Base-by-base conservation (phyloP, 2,113 vertebrate species). In the Laticauda colubrina region DNA sequence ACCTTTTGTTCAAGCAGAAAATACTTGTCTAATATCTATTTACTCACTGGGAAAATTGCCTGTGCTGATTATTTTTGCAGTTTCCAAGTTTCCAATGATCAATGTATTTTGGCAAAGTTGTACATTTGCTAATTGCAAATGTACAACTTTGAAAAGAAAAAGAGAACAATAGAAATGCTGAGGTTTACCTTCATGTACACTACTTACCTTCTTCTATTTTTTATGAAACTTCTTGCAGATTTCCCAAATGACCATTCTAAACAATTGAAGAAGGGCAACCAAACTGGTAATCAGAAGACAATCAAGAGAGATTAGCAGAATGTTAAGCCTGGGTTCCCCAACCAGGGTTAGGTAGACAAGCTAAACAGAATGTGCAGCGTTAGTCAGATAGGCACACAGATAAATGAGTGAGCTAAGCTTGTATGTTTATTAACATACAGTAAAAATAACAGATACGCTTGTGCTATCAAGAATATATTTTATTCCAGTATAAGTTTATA, bases 271-370 rank as follows among this genome's bases (percentile, higher is more conserved):
- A 94, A 75, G 94, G 94, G 55, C 90, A 96, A 91, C 56, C 93
- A 92, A 96, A 94, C 55, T 54, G 45, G 90, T 61, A 94, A 95
- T 95, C 86, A 96, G 90, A 93, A 96, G 91, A 91, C 90, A 94
- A 94, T 96, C 94, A 96, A 92, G 51, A n/a, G 59, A 97, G 93
- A 92, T 96, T 95, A 93, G 43, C 3, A 91, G 48, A 96, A 95
- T n/a, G n/a, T n/a, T n/a, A n/a, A n/a, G n/a, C n/a, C n/a, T n/a
- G n/a, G n/a, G n/a, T n/a, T n/a, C n/a, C n/a, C n/a, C n/a, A n/a
- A n/a, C n/a, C n/a, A n/a, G n/a, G n/a, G n/a, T n/a, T n/a, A n/a
- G n/a, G n/a, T n/a, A n/a, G n/a, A n/a, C n/a, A n/a, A n/a, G n/a
- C n/a, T n/a, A n/a, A n/a, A n/a, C n/a, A n/a, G n/a, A n/a, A n/a